Evolutionary conservation across 2,113 vertebrate species (phyloP).

Genomic region (Lontra canadensis): DNA sequence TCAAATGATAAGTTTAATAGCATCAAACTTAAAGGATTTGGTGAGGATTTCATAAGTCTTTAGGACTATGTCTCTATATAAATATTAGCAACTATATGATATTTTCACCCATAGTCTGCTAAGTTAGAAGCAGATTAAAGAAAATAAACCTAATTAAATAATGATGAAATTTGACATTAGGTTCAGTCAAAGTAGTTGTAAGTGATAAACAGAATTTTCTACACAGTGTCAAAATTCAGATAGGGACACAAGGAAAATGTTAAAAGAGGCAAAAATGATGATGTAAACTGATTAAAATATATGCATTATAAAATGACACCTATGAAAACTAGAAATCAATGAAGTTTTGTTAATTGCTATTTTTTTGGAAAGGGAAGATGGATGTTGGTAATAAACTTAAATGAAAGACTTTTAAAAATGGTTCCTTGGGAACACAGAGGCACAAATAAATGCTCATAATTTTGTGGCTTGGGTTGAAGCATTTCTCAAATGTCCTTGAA

Average conservation of each 20-base stretch:
- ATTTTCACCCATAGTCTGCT: background rate
- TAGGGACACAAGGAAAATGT: background rate
- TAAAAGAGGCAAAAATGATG: background rate
- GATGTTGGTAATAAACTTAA: constrained; percentile 37
- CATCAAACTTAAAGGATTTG: background rate
- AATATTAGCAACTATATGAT: background rate
- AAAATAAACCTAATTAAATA: constrained; percentile 16
- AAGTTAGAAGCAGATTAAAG: background rate
- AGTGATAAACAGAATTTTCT: constrained; percentile 4
- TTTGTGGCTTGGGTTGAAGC: constrained; percentile 12
- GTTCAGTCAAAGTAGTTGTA: constrained; percentile 10
- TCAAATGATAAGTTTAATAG: background rate
- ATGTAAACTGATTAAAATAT: background rate
- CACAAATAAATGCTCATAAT: background rate
- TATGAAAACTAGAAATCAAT: constrained; percentile 42
- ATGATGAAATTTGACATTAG: background rate
- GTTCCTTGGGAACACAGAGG: background rate
- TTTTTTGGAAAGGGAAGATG: constrained; percentile 51
- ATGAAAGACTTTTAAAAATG: constrained; percentile 28
- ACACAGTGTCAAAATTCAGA: constrained; percentile 5
- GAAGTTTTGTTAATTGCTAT: constrained; percentile 37
- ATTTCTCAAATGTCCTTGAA: constrained; percentile 67
- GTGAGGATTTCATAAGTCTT: background rate
- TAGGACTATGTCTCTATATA: background rate
- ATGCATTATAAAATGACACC: background rate